Evolutionary conservation across 1,140 invertebrate species (phyloP).

Genomic region (Brachionus koreanus): DNA sequence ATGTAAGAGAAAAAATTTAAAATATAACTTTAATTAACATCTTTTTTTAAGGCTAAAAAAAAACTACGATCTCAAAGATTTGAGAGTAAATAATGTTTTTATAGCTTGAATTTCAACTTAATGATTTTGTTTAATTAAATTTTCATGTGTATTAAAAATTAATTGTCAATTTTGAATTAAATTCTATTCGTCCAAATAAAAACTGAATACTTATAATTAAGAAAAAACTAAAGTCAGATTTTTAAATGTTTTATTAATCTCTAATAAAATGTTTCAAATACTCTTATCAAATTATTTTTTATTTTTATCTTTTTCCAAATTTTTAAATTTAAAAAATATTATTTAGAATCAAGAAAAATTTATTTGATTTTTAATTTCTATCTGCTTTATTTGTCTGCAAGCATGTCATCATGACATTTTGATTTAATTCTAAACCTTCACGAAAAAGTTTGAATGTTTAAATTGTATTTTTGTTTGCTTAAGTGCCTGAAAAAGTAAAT

Average conservation of each 20-base stretch:
- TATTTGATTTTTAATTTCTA: too few species aligned
- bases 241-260: neutral
- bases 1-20: neutral
- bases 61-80: slow-evolving; percentile 6
- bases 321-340: too few species aligned
- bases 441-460: too few species aligned
- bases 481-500: too few species aligned
- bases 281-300: too few species aligned
- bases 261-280: too few species aligned
- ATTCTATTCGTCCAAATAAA: neutral
- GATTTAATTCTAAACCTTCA: too few species aligned
- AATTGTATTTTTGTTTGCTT: too few species aligned
- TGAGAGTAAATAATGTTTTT: neutral
- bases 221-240: neutral
- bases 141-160: neutral
- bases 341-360: too few species aligned
- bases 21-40: neutral
- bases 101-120: neutral
- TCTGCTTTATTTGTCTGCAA: too few species aligned
- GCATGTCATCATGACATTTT: too few species aligned
- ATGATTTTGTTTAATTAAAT: neutral
- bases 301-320: too few species aligned
- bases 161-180: neutral
- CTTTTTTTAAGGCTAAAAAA: neutral
- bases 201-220: neutral